Conservation (phyloP, 2,888 invertebrate species). For the Azorinus chamasolen region DNA sequence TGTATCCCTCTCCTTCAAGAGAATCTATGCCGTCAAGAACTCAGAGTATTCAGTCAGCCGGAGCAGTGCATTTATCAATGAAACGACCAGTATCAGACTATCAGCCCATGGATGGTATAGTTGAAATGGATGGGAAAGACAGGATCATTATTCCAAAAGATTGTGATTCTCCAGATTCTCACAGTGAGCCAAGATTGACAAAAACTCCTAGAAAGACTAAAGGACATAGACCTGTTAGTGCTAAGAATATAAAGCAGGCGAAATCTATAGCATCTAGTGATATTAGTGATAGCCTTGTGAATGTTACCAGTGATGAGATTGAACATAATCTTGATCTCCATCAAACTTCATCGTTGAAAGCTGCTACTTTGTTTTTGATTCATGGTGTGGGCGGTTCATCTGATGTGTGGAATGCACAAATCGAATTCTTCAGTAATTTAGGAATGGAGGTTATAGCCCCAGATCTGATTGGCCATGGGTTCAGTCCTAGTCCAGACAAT, state of each 20-base stretch:
- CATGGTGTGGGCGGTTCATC: constrained; percentile 91
- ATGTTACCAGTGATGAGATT: constrained; percentile 9
- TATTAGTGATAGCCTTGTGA: constrained; percentile 26
- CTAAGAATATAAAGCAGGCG: constrained; percentile 25
- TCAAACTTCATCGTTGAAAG: constrained; percentile 50
- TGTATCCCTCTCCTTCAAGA: constrained; percentile 41
- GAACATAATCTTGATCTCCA: constrained; percentile 35
- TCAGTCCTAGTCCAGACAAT: constrained; percentile 89
- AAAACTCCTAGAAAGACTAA: constrained; percentile 57
- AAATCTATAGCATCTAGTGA: constrained; percentile 31
- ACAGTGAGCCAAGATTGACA: constrained; percentile 7
- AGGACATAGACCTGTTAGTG: constrained; percentile 61
- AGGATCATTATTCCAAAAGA: too few relatives aligned
- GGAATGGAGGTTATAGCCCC: constrained; percentile 90
- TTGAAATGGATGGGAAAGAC: constrained; percentile 21
- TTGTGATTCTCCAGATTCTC: too few relatives aligned
- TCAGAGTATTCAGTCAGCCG: constrained; percentile 63
- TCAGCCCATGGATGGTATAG: constrained; percentile 21
- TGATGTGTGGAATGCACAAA: constrained; percentile 89
- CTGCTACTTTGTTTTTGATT: constrained; percentile 88
- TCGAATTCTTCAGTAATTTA: constrained; percentile 88
- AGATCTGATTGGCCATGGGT: constrained; percentile 91
- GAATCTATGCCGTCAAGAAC: constrained; percentile 29
- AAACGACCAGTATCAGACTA: constrained; percentile 13
- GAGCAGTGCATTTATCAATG: constrained; percentile 64